These are phyloP conservation scores for Aethina tumida DNA, from an alignment of 1,140 invertebrate species.

Conservation along the genomic window DNA sequence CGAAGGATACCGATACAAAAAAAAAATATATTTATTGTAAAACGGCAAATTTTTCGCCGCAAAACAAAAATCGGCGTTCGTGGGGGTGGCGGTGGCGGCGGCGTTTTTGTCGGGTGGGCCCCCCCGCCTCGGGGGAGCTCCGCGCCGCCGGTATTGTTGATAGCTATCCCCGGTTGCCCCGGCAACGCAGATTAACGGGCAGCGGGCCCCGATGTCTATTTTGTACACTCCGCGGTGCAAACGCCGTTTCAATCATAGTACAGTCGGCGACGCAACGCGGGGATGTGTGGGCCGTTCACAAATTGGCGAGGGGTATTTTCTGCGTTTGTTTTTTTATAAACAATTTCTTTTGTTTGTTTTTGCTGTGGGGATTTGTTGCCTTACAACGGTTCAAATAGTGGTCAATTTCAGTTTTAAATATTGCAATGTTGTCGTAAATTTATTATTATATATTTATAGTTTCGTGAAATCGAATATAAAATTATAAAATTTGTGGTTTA, in stretches of 20 bases:
- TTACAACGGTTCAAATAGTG: slow-evolving; percentile 6
- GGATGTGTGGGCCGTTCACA: slow-evolving; percentile 17
- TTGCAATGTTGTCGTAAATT: background rate
- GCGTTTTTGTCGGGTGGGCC: slow-evolving; percentile 8
- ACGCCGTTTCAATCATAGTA: slow-evolving; percentile 36
- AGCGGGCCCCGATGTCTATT: slow-evolving; percentile 38
- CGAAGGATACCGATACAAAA: too few species aligned
- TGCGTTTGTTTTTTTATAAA: slow-evolving; percentile 1
- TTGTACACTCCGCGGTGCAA: slow-evolving; percentile 31
- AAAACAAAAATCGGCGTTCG: background rate
- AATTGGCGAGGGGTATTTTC: slow-evolving; percentile 3
- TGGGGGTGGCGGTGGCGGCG: background rate
- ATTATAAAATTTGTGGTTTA: too few species aligned
- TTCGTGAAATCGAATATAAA: too few species aligned
- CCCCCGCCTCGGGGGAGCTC: slow-evolving; percentile 14
- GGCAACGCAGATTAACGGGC: slow-evolving; percentile 38
- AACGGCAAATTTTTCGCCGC: too few species aligned
- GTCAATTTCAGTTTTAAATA: slow-evolving; percentile 8
- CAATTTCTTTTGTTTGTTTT: slow-evolving; percentile 13
- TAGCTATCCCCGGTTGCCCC: slow-evolving; percentile 37
- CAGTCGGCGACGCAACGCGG: slow-evolving; percentile 19
- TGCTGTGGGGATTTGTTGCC: slow-evolving; percentile 9
- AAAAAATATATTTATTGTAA: too few species aligned
- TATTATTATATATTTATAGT: too few species aligned
- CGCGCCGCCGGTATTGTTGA: slow-evolving; percentile 35